A percentile compares a stretch with the other conserved stretches of the same genome.
These are phyloP conservation scores for Nasonia oneida DNA, from an alignment of 2,888 invertebrate species.

Conservation along the genomic window DNA sequence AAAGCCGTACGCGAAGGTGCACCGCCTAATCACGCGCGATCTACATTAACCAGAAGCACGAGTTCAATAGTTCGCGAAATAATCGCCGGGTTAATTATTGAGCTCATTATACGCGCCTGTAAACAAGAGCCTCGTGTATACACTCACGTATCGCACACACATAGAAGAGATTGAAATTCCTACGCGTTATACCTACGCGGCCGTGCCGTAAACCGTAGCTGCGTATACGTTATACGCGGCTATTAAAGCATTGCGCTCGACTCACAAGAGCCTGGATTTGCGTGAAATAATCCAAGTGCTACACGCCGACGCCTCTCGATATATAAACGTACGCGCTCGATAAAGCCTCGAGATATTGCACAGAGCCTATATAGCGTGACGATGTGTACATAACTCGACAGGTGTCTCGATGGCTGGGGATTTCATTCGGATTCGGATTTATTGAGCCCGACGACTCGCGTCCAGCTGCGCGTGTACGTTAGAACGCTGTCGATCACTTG, in stretches of 20 bases:
- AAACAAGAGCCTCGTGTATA: not conserved
- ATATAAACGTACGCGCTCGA: not conserved
- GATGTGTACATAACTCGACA: not conserved
- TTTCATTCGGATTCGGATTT: not conserved
- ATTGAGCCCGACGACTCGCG: not conserved
- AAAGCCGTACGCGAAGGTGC: not conserved
- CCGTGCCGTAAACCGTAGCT: not conserved
- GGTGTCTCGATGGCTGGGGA: not conserved
- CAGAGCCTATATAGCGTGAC: not conserved
- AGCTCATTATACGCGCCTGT: conserved; percentile 6
- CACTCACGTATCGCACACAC: not conserved
- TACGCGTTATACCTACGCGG: not conserved
- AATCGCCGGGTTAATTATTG: not conserved
- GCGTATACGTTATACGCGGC: not conserved
- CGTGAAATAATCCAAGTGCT: not conserved
- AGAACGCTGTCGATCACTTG: not conserved
- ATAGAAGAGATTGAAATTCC: conserved; percentile 1
- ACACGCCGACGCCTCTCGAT: not conserved
- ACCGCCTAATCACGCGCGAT: not conserved
- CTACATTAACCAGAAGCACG: not conserved
- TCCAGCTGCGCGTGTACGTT: not conserved
- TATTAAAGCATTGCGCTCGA: conserved; percentile 1
- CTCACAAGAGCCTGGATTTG: conserved; percentile 6
- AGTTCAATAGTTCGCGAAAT: not conserved
- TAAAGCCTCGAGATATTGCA: not conserved